These are phyloP conservation scores for Ctenopoma kingsleyae DNA, from an alignment of 2,797 vertebrate genomes.

Conservation along the genomic window DNA sequence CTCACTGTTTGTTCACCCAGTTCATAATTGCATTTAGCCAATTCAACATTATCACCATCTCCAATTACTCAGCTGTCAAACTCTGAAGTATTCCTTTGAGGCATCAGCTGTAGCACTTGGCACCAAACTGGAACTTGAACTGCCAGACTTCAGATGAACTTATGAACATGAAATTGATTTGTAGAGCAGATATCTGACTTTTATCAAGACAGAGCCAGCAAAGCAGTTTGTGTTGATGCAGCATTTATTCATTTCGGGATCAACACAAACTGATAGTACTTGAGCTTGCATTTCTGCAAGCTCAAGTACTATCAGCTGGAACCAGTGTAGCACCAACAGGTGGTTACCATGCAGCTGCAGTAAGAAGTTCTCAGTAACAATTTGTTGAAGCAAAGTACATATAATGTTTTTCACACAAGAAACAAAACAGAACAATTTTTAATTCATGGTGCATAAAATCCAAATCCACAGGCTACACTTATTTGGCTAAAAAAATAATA, in stretches of 20 bases:
- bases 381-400: conserved; percentile 2
- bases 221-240: conserved; percentile 45
- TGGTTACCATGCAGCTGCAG: conserved; percentile 17
- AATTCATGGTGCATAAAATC: neutral
- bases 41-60: conserved; percentile 16
- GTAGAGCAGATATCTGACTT: conserved; percentile 33
- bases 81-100: conserved; percentile 30
- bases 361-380: conserved; percentile 11
- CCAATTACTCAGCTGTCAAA: conserved; percentile 26
- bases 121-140: conserved; percentile 24
- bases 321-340: conserved; percentile 20
- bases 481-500: neutral
- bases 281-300: conserved; percentile 14
- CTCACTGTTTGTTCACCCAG: conserved; percentile 13
- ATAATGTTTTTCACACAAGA: neutral
- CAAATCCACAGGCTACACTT: neutral
- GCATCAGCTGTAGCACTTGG: conserved; percentile 31
- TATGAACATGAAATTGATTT: conserved; percentile 42
- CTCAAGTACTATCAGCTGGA: conserved; percentile 24
- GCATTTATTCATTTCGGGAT: conserved; percentile 54
- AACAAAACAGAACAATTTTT: neutral
- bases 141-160: conserved; percentile 35
- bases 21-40: conserved; percentile 20
- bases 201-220: conserved; percentile 33
- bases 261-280: conserved; percentile 33